Percentiles rank a stretch among this genome's conserved stretches.
Evolutionary conservation across 2,888 invertebrate species (phyloP).

Genomic region (Lasioglossum villosulum): DNA sequence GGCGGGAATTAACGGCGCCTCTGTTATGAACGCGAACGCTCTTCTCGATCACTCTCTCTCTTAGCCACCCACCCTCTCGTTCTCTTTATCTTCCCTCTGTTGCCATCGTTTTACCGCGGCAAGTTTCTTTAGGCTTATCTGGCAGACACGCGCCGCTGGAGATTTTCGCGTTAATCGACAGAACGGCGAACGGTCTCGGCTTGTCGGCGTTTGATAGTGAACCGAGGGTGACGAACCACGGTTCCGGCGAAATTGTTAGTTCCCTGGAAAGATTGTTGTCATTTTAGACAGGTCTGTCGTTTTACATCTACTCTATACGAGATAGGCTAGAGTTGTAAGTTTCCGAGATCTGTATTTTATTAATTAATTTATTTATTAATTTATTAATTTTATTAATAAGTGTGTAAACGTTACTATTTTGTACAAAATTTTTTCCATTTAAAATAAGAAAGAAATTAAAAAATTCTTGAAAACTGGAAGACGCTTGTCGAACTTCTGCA

Average conservation of each 20-base stretch:
- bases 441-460: background rate
- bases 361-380: too few species aligned
- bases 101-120: background rate
- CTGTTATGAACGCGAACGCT: constrained; percentile 13
- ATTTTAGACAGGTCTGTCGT: background rate
- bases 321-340: background rate
- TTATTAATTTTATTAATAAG: too few species aligned
- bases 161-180: constrained; percentile 5
- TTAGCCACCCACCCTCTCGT: background rate
- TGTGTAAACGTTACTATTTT: too few species aligned
- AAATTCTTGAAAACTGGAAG: background rate
- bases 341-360: background rate
- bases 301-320: too few species aligned
- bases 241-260: background rate
- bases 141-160: constrained; percentile 27
- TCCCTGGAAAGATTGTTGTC: background rate
- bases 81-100: background rate
- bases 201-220: background rate
- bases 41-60: background rate
- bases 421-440: too few species aligned
- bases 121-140: constrained; percentile 38
- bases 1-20: constrained; percentile 34
- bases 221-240: background rate
- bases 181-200: background rate
- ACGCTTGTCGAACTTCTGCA: background rate